Conservation (phyloP, 2,113 vertebrate genomes). For the Ibidorhyncha struthersii region DNA sequence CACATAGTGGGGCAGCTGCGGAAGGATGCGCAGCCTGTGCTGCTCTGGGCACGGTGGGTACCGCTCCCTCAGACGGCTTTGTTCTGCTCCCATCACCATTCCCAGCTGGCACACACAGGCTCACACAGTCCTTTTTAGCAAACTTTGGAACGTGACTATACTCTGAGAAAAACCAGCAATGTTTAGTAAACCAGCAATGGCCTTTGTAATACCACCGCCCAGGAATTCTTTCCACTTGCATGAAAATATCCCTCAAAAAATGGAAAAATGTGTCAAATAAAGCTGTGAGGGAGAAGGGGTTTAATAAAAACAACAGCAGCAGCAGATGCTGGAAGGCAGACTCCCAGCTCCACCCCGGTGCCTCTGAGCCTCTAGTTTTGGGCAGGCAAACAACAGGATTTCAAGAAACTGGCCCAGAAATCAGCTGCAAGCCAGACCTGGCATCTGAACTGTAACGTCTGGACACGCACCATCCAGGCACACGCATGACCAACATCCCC, state of each 20-base stretch:
- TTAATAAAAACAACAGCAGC: background rate
- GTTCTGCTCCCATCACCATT: background rate
- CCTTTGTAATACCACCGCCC: background rate
- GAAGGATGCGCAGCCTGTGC: background rate
- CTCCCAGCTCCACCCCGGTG: background rate
- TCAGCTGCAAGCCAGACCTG: background rate
- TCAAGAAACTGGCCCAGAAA: background rate
- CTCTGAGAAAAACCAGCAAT: background rate
- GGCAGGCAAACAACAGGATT: background rate
- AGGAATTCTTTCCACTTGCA: constrained; percentile 42
- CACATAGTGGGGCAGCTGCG: fast-evolving
- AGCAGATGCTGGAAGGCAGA: background rate
- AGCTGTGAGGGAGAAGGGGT: background rate
- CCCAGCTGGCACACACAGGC: background rate
- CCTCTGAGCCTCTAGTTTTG: background rate
- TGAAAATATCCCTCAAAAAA: constrained; percentile 6
- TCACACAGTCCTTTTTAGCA: background rate
- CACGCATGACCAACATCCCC: background rate
- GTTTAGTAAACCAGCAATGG: too few species aligned
- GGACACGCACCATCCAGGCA: background rate
- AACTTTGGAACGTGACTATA: background rate
- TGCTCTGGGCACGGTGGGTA: background rate
- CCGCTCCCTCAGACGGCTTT: background rate
- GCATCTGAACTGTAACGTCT: background rate
- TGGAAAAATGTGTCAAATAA: background rate